phyloP scores from a whole-genome alignment of 1,140 invertebrate species.

The Pogonognathellus flavescens region DNA sequence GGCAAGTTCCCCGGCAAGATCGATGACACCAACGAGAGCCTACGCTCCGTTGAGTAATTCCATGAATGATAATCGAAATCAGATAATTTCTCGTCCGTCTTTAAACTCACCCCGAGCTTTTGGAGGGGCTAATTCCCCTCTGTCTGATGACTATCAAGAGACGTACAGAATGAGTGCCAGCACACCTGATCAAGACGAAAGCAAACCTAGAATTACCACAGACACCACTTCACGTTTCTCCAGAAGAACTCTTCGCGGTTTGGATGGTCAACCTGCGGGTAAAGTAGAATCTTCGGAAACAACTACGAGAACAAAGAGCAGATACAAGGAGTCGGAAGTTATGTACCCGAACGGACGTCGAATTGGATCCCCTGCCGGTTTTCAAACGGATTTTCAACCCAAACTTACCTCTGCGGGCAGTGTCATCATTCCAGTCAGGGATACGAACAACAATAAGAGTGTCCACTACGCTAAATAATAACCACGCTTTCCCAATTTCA shows the following conservation, averaged over 20 bases:
- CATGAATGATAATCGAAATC: not conserved
- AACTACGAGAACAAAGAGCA: slow-evolving; percentile 78
- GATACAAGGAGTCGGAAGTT: slow-evolving; percentile 71
- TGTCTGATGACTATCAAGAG: slow-evolving; percentile 78
- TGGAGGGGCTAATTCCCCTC: slow-evolving; percentile 61
- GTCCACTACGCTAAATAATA: slow-evolving; percentile 27
- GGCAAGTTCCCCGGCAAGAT: slow-evolving; percentile 68
- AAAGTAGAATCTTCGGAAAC: slow-evolving; percentile 79
- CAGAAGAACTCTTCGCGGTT: slow-evolving; percentile 77
- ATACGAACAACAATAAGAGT: slow-evolving; percentile 62
- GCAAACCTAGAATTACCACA: slow-evolving; percentile 75
- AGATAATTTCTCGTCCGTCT: slow-evolving; percentile 67
- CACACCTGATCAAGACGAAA: slow-evolving; percentile 73
- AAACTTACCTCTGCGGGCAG: slow-evolving; percentile 59
- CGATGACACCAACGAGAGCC: slow-evolving; percentile 64
- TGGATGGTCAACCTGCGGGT: slow-evolving; percentile 75
- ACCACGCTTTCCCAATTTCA: not conserved
- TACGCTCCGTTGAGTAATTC: slow-evolving; percentile 53
- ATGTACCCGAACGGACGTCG: slow-evolving; percentile 66
- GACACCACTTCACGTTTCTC: slow-evolving; percentile 78
- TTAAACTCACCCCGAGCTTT: slow-evolving; percentile 68
- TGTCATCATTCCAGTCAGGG: slow-evolving; percentile 66
- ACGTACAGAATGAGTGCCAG: slow-evolving; percentile 78
- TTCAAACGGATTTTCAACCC: slow-evolving; percentile 58
- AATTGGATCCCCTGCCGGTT: slow-evolving; percentile 59